These are phyloP conservation scores for Trematocara variabile DNA, from an alignment of 2,113 vertebrate species.

Conservation along the genomic window DNA sequence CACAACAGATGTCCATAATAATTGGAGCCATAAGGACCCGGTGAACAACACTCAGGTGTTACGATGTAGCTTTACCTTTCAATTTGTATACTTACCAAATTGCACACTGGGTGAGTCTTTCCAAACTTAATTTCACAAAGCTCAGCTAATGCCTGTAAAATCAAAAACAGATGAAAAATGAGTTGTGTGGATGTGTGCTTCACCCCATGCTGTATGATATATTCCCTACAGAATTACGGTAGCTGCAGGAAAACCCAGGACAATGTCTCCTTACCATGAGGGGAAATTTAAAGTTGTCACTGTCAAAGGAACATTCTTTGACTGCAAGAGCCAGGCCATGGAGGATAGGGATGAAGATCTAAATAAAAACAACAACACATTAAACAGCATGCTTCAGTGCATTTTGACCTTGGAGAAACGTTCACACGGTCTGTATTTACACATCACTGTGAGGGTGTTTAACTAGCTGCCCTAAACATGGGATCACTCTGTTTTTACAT, in stretches of 20 bases:
- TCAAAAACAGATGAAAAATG: slow-evolving; percentile 3
- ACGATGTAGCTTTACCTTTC: neutral
- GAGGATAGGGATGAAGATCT: slow-evolving; percentile 96
- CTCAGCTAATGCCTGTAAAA: slow-evolving; percentile 89
- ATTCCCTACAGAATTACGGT: neutral
- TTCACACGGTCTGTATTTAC: neutral
- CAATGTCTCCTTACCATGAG: slow-evolving; percentile 84
- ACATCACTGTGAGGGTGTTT: neutral
- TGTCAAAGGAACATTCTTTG: slow-evolving; percentile 97
- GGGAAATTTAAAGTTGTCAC: slow-evolving; percentile 97
- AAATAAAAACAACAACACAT: neutral
- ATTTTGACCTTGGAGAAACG: neutral
- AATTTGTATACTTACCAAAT: slow-evolving; percentile 82
- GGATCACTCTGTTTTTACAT: neutral
- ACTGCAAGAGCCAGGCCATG: slow-evolving; percentile 91
- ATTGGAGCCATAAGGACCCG: neutral
- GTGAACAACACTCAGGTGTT: neutral
- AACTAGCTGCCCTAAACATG: neutral
- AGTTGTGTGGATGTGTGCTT: rapidly evolving
- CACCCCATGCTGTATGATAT: neutral
- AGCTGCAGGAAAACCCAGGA: neutral
- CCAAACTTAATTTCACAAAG: slow-evolving; percentile 99
- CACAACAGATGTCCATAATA: neutral
- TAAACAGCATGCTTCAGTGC: neutral
- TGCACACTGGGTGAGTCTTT: slow-evolving; percentile 93